These are phyloP conservation scores for Nematolebias whitei DNA, from an alignment of 2,113 vertebrate species.

Conservation along the genomic window DNA sequence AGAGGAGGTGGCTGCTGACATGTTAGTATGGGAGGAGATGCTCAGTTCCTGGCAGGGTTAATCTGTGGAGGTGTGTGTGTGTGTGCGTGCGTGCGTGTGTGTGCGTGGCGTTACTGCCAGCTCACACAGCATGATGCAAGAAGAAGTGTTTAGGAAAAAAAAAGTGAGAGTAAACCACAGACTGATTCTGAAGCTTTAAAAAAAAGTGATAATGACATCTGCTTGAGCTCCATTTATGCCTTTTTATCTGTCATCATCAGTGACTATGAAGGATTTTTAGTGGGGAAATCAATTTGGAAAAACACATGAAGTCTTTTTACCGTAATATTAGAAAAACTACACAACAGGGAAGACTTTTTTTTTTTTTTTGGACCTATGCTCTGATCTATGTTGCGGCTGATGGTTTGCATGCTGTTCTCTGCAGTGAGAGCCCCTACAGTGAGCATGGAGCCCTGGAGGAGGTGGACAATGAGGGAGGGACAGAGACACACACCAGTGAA, in stretches of 20 bases:
- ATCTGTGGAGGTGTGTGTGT: conserved; percentile 49
- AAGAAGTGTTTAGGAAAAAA: conserved; percentile 25
- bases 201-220: conserved; percentile 32
- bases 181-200: conserved; percentile 14
- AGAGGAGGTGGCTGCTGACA: conserved; percentile 38
- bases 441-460: conserved; percentile 94
- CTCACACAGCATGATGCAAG: conserved; percentile 37
- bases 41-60: conserved; percentile 43
- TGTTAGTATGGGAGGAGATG: conserved; percentile 31
- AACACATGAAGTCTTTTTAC: not conserved
- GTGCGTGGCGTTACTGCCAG: conserved; percentile 45
- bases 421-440: conserved; percentile 95
- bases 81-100: too few relatives aligned
- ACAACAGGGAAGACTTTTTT: not conserved
- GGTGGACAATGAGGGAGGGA: conserved; percentile 91
- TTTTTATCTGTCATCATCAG: conserved; percentile 3
- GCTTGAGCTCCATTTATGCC: conserved; percentile 5
- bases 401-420: conserved; percentile 22
- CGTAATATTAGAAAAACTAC: not conserved
- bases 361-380: not conserved
- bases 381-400: conserved; percentile 5
- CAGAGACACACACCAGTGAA: conserved; percentile 95
- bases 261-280: not conserved
- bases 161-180: conserved; percentile 10
- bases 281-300: not conserved